Percentiles rank a stretch among this genome's conserved stretches.
phyloP scores from a whole-genome alignment of 2,888 invertebrate species.

The Abrostola triplasia region DNA sequence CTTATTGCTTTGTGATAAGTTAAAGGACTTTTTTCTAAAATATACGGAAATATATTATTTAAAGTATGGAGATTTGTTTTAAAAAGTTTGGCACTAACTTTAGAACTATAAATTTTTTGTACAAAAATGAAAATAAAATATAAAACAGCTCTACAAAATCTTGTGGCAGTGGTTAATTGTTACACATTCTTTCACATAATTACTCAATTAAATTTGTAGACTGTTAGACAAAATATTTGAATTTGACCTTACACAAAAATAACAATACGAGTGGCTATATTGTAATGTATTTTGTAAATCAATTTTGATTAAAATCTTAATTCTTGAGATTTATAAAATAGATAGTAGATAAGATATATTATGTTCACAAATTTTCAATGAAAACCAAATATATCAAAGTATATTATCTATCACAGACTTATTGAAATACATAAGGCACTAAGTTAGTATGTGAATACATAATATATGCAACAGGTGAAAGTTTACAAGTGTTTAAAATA shows the following conservation, averaged over 20 bases:
- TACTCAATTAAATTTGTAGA: slow-evolving; percentile 33
- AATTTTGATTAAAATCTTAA: slow-evolving; percentile 39
- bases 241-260: slow-evolving; percentile 49
- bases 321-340: slow-evolving; percentile 28
- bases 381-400: slow-evolving; percentile 43
- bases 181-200: slow-evolving; percentile 31
- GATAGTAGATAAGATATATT: slow-evolving; percentile 45
- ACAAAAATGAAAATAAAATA: slow-evolving; percentile 28
- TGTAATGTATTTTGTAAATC: slow-evolving; percentile 30
- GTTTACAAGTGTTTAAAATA: slow-evolving; percentile 36
- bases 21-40: too few species aligned
- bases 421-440: slow-evolving; percentile 76
- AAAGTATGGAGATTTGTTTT: slow-evolving; percentile 5
- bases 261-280: slow-evolving; percentile 27
- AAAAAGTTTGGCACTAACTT: slow-evolving; percentile 64
- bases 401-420: slow-evolving; percentile 72
- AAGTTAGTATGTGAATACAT: slow-evolving; percentile 57
- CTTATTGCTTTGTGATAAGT: too few species aligned
- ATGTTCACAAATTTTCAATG: slow-evolving; percentile 26
- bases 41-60: background rate
- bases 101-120: slow-evolving; percentile 38
- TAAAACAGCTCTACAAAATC: slow-evolving; percentile 29
- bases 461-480: slow-evolving; percentile 50
- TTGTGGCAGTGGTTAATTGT: slow-evolving; percentile 49
- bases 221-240: slow-evolving; percentile 26